These are phyloP conservation scores for Idaea aversata DNA, from an alignment of 2,888 invertebrate species.

Conservation along the genomic window DNA sequence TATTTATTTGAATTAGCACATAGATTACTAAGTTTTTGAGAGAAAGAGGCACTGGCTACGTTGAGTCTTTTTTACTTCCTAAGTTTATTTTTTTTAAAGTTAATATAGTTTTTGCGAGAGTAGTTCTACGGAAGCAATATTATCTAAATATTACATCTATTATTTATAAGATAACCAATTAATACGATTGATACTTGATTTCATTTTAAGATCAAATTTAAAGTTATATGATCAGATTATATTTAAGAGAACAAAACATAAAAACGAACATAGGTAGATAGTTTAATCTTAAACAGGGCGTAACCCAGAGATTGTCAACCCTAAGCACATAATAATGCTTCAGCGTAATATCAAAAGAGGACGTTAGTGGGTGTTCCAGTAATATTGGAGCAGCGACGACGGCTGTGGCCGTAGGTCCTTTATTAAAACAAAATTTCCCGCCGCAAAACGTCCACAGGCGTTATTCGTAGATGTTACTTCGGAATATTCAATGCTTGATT, in stretches of 20 bases:
- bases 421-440: slow-evolving; percentile 78
- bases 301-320: slow-evolving; percentile 67
- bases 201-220: background rate
- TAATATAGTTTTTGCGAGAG: too few relatives aligned
- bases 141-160: too few relatives aligned
- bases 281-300: slow-evolving; percentile 45
- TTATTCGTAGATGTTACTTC: slow-evolving; percentile 43
- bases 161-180: too few relatives aligned
- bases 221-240: background rate
- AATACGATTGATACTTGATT: background rate
- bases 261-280: slow-evolving; percentile 28
- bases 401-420: slow-evolving; percentile 69
- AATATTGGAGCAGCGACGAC: slow-evolving; percentile 68
- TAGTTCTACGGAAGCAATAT: too few relatives aligned
- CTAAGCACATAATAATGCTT: slow-evolving; percentile 72
- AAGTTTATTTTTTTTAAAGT: too few relatives aligned
- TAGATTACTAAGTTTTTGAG: too few relatives aligned
- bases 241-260: slow-evolving; percentile 14
- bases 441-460: slow-evolving; percentile 70
- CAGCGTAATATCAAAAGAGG: slow-evolving; percentile 71
- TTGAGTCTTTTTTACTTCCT: too few relatives aligned
- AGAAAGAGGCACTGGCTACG: too few relatives aligned
- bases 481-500: slow-evolving; percentile 39
- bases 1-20: too few relatives aligned
- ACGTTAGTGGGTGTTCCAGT: slow-evolving; percentile 75